Evolutionary conservation across 1,140 invertebrate genomes (phyloP).

Genomic region (Zaprionus inermis): DNA sequence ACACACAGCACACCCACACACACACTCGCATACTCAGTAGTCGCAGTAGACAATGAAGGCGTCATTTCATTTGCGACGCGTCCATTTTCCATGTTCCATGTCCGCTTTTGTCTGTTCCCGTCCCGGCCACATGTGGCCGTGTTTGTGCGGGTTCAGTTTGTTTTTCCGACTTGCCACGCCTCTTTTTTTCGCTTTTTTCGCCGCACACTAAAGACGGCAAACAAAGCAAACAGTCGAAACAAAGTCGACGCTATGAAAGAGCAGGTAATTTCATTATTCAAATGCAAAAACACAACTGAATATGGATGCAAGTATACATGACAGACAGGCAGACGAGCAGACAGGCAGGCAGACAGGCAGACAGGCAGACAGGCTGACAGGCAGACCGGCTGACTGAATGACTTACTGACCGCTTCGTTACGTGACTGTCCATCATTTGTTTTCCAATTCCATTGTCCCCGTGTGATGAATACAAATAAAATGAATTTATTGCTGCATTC

Average conservation of each 20-base stretch:
- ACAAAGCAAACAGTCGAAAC: conserved; percentile 31
- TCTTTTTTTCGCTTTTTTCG: conserved; percentile 54
- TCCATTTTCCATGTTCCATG: conserved; percentile 44
- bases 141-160: conserved; percentile 46
- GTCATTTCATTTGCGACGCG: conserved; percentile 42
- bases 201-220: conserved; percentile 4
- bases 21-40: conserved; percentile 31
- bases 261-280: conserved; percentile 78
- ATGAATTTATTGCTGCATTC: conserved; percentile 31
- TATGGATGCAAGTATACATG: conserved; percentile 35
- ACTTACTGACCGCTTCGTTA: conserved; percentile 32
- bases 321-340: conserved; percentile 8
- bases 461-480: conserved; percentile 23
- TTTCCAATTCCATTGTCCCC: conserved; percentile 21
- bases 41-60: conserved; percentile 18
- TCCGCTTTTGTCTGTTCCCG: conserved; percentile 21
- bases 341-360: conserved; percentile 34
- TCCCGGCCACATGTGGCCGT: conserved; percentile 15
- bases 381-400: conserved; percentile 7
- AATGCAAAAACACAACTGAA: conserved; percentile 47
- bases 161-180: conserved; percentile 19
- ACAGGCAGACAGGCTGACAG: conserved; percentile 1
- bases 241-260: conserved; percentile 47
- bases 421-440: conserved; percentile 35
- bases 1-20: conserved; percentile 22